Evolutionary conservation across 2,888 invertebrate species (phyloP).

Genomic region (Lysandra coridon): DNA sequence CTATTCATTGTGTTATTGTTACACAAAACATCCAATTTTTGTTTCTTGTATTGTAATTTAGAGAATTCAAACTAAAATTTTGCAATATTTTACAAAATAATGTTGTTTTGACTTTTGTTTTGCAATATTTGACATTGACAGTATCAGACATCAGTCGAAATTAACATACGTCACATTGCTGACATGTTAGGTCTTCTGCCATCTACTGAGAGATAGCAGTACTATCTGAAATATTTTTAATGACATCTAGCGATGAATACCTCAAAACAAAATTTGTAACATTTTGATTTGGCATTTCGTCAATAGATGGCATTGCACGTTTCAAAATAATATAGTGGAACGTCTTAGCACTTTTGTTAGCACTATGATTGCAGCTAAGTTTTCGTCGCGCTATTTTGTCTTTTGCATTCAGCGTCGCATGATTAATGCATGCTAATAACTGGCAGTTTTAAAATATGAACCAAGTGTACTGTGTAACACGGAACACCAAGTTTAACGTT

Average conservation of each 20-base stretch:
- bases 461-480: too few relatives aligned
- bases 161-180: not conserved
- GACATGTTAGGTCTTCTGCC: not conserved
- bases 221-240: not conserved
- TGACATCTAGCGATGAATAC: not conserved
- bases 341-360: too few relatives aligned
- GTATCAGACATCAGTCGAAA: not conserved
- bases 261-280: not conserved
- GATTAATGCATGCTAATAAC: too few relatives aligned
- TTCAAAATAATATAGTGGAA: not conserved
- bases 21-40: not conserved
- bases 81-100: too few relatives aligned
- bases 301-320: not conserved
- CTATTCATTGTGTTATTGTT: slow-evolving; percentile 54
- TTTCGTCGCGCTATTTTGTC: not conserved
- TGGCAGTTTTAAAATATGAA: too few relatives aligned
- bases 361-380: too few relatives aligned
- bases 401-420: not conserved
- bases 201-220: not conserved
- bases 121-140: not conserved
- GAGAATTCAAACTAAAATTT: too few relatives aligned
- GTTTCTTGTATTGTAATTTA: not conserved
- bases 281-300: not conserved
- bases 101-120: not conserved
- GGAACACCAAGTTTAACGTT: too few relatives aligned